phyloP scores from a whole-genome alignment of 2,888 invertebrate genomes.

The Synergus umbraculus region DNA sequence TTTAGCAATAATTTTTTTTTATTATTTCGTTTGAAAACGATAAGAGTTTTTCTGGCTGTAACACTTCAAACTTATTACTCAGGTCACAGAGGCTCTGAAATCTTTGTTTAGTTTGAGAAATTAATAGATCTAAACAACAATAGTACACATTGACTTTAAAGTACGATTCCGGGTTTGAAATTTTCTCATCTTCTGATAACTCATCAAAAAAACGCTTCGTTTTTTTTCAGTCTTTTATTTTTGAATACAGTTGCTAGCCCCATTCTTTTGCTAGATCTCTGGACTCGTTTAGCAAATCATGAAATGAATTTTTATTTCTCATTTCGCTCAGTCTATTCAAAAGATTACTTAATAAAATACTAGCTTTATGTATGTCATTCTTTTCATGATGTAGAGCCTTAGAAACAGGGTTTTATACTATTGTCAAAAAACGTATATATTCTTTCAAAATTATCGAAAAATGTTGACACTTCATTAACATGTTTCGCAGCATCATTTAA shows the following conservation, averaged over 20 bases:
- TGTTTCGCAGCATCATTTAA: constrained; percentile 47
- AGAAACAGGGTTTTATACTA: no score
- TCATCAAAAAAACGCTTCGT: constrained; percentile 34
- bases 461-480: constrained; percentile 39
- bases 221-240: no score
- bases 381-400: no score
- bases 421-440: background rate
- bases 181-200: background rate
- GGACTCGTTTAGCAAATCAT: no score
- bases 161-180: no score
- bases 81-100: constrained; percentile 38
- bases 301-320: no score
- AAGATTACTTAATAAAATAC: no score
- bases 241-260: no score
- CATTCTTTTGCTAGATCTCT: no score
- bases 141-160: no score
- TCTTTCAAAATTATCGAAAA: constrained; percentile 43
- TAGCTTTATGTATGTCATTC: no score
- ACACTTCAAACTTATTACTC: constrained; percentile 33
- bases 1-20: constrained; percentile 16
- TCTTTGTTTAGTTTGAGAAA: background rate
- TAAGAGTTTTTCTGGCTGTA: constrained; percentile 21
- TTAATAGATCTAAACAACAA: background rate
- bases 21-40: constrained; percentile 36
- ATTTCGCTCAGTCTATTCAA: no score